Evolutionary conservation across 2,113 vertebrate species (phyloP).

Genomic region (Pachyramphus minor): DNA sequence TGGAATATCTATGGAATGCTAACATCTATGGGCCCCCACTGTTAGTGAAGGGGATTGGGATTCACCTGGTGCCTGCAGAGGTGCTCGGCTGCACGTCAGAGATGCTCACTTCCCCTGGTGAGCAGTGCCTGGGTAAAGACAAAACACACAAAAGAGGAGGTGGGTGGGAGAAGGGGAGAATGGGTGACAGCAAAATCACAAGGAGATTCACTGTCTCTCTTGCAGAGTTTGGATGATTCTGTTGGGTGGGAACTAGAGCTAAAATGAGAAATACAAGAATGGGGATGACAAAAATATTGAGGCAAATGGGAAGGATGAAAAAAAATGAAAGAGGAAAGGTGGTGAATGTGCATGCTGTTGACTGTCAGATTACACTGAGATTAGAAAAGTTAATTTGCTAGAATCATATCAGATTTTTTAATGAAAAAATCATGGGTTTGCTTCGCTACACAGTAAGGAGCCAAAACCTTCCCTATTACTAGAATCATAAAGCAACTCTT

Average conservation of each 20-base stretch:
- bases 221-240: neutral
- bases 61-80: neutral
- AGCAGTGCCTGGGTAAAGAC: neutral
- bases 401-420: neutral
- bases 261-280: neutral
- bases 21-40: fast-evolving
- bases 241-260: neutral
- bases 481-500: neutral
- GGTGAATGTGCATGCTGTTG: neutral
- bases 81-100: neutral
- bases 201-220: neutral
- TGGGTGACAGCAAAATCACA: neutral
- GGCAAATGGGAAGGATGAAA: neutral
- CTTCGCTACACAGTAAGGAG: neutral
- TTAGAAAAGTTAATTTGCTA: neutral
- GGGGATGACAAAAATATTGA: neutral
- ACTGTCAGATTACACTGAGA: neutral
- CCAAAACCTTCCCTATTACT: neutral
- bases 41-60: neutral
- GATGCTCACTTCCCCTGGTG: neutral
- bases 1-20: neutral
- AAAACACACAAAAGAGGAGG: neutral
- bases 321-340: neutral
- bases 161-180: neutral
- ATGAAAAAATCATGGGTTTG: neutral